Conservation (phyloP, 2,113 vertebrate genomes). For the Redunca redunca region DNA sequence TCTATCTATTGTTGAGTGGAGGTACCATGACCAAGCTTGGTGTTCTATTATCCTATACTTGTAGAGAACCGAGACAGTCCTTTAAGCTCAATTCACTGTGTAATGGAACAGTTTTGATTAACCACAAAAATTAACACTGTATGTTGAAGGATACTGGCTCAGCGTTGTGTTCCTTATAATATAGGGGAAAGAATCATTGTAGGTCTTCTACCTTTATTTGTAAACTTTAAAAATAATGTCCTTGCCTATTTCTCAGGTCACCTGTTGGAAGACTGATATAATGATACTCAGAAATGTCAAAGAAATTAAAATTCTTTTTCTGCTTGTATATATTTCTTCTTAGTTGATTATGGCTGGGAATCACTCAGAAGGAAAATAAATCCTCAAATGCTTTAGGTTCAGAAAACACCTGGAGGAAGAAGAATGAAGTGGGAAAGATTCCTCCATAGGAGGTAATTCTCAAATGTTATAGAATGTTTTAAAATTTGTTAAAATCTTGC, state of each 20-base stretch:
- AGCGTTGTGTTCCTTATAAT: neutral
- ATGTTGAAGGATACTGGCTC: conserved; percentile 13
- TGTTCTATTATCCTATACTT: neutral
- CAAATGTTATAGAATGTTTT: neutral
- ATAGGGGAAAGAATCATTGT: neutral
- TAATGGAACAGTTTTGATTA: neutral
- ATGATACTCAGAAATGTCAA: neutral
- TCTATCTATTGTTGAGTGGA: neutral
- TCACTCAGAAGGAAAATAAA: neutral
- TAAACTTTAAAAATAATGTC: conserved; percentile 13
- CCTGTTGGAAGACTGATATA: neutral
- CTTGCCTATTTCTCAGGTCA: neutral
- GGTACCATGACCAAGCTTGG: neutral
- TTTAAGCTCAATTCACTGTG: neutral
- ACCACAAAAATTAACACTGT: conserved; percentile 29
- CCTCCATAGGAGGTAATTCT: neutral
- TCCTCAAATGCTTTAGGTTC: neutral
- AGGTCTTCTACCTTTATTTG: neutral
- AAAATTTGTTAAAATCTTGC: neutral
- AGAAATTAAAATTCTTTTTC: neutral
- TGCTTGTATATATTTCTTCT: neutral
- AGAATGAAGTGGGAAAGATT: neutral
- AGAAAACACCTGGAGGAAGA: neutral
- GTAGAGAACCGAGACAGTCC: neutral
- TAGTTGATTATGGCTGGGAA: neutral